A percentile compares a stretch with the other conserved stretches of the same genome.
Evolutionary conservation across 1,140 invertebrate genomes (phyloP).

Genomic region (Orussus abietinus): DNA sequence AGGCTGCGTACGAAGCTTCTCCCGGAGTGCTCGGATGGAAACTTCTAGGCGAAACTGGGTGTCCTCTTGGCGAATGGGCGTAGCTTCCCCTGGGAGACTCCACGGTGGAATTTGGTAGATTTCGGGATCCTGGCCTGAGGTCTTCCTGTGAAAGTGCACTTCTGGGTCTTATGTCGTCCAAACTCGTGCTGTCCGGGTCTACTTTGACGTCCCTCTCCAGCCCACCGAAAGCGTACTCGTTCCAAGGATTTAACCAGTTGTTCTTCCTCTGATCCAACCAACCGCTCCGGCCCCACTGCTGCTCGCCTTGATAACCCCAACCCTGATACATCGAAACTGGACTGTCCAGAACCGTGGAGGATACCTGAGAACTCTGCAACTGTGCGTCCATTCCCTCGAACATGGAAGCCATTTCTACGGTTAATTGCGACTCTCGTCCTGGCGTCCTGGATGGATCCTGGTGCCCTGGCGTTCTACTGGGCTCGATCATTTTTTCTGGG

Average conservation of each 20-base stretch:
- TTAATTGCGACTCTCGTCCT: slow-evolving; percentile 35
- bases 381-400: slow-evolving; percentile 72
- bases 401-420: slow-evolving; percentile 68
- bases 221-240: slow-evolving; percentile 48
- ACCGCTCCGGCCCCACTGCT: slow-evolving; percentile 41
- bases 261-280: slow-evolving; percentile 45
- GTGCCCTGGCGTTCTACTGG: slow-evolving; percentile 27
- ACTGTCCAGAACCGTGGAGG: slow-evolving; percentile 74
- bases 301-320: slow-evolving; percentile 49
- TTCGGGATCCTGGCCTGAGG: slow-evolving; percentile 38
- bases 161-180: slow-evolving; percentile 45
- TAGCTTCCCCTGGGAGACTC: slow-evolving; percentile 34
- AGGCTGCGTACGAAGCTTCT: slow-evolving; percentile 27
- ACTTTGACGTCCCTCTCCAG: slow-evolving; percentile 57
- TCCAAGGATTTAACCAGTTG: slow-evolving; percentile 56
- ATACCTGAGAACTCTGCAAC: slow-evolving; percentile 76
- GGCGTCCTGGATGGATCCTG: slow-evolving; percentile 37
- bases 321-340: slow-evolving; percentile 58
- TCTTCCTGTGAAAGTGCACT: slow-evolving; percentile 46
- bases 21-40: slow-evolving; percentile 29
- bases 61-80: slow-evolving; percentile 31
- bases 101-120: slow-evolving; percentile 32
- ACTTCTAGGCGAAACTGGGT: slow-evolving; percentile 42
- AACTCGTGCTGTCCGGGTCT: slow-evolving; percentile 65
- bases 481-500: slow-evolving; percentile 32